A percentile compares a stretch with the other conserved stretches of the same genome.
phyloP scores from a whole-genome alignment of 1,140 invertebrate species.

The Drosophila murphyi region DNA sequence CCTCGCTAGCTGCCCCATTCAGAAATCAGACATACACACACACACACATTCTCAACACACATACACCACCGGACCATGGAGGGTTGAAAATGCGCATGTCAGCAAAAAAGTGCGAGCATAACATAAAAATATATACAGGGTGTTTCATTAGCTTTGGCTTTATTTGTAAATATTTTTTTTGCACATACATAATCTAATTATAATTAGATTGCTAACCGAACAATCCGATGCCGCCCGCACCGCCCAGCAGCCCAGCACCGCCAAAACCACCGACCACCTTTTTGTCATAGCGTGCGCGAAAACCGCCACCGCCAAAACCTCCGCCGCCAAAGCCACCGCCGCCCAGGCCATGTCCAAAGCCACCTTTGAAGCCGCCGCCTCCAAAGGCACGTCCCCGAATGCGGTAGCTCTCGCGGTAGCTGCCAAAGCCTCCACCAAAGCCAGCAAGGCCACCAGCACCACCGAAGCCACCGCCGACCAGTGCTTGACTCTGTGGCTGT shows the following conservation, averaged over 20 bases:
- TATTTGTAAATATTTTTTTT: slow-evolving; percentile 5
- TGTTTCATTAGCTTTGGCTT: slow-evolving; percentile 20
- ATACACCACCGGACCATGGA: slow-evolving; percentile 27
- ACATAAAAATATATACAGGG: slow-evolving; percentile 32
- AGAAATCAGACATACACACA: slow-evolving; percentile 32
- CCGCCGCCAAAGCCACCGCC: slow-evolving; percentile 56
- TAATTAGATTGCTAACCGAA: slow-evolving; percentile 46
- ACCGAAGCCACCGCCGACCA: slow-evolving; percentile 49
- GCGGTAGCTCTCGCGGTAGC: slow-evolving; percentile 66
- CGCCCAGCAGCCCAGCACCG: slow-evolving; percentile 44
- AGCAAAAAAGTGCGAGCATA: slow-evolving; percentile 57
- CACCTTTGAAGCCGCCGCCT: slow-evolving; percentile 46
- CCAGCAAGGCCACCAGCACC: slow-evolving; percentile 45
- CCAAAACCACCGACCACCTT: slow-evolving; percentile 45
- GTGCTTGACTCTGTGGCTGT: slow-evolving; percentile 47
- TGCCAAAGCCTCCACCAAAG: slow-evolving; percentile 70
- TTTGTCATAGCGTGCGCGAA: slow-evolving; percentile 68
- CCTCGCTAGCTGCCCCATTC: slow-evolving; percentile 34
- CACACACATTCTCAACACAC: not conserved
- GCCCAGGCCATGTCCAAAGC: slow-evolving; percentile 30
- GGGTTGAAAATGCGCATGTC: slow-evolving; percentile 74
- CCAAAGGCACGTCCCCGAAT: slow-evolving; percentile 70
- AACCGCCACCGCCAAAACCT: slow-evolving; percentile 61
- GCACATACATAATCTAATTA: not conserved
- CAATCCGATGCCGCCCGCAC: slow-evolving; percentile 43